Evolutionary conservation across 2,113 vertebrate species (phyloP).

Genomic region (Cariama cristata): DNA sequence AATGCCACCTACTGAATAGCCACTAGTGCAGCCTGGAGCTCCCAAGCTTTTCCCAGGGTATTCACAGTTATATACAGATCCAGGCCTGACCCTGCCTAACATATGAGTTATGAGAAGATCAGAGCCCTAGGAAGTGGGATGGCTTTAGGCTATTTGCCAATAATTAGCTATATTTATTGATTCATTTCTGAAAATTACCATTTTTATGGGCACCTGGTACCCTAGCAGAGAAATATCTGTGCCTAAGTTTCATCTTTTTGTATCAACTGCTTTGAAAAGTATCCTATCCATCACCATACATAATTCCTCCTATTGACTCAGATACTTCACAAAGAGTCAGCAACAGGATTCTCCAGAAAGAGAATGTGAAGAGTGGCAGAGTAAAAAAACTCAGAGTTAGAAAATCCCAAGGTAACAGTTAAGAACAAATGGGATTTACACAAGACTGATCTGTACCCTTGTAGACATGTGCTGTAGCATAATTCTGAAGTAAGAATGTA

Average conservation of each 20-base stretch:
- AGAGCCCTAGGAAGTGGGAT: neutral
- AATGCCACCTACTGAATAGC: constrained; percentile 62
- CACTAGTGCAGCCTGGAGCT: neutral
- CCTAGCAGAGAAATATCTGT: neutral
- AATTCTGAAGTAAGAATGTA: neutral
- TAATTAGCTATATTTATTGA: neutral
- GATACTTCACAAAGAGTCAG: neutral
- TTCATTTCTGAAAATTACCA: neutral
- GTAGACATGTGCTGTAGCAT: neutral
- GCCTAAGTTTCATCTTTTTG: neutral
- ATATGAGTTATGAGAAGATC: neutral
- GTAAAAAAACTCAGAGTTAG: neutral
- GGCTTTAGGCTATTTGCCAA: neutral
- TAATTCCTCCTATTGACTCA: neutral
- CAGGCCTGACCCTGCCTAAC: neutral
- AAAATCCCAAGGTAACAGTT: neutral
- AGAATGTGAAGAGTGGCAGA: neutral
- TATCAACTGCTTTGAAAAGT: neutral
- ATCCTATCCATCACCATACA: neutral
- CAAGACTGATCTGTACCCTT: neutral
- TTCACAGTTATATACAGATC: neutral
- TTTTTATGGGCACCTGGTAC: neutral
- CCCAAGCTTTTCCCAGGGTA: neutral
- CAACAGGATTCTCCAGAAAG: neutral
- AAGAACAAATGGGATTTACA: neutral